Evolutionary conservation across 2,797 vertebrate genomes (phyloP).

Genomic region (Erethizon dorsatum): DNA sequence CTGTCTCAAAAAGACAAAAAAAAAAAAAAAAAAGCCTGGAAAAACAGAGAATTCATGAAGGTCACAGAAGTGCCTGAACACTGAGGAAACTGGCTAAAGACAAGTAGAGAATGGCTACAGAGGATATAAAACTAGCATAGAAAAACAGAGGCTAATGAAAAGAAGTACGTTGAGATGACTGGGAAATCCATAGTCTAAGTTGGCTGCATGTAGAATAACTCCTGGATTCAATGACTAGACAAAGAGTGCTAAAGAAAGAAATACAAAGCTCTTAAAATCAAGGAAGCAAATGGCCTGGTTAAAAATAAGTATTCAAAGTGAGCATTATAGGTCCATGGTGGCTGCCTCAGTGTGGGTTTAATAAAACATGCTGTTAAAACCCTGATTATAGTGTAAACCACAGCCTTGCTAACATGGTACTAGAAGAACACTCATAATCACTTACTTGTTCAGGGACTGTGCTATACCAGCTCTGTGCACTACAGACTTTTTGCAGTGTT

Average conservation of each 20-base stretch:
- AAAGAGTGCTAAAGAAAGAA: conserved; percentile 47
- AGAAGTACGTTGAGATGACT: conserved; percentile 14
- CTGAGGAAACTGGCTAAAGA: neutral
- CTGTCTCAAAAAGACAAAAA: neutral
- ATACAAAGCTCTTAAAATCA: neutral
- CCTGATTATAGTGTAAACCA: neutral
- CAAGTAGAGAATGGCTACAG: neutral
- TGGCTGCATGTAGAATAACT: neutral
- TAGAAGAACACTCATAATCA: neutral
- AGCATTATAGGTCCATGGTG: neutral
- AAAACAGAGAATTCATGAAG: conserved; percentile 37
- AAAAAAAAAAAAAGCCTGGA: neutral
- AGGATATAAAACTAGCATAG: neutral
- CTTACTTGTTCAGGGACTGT: neutral
- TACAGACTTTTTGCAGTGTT: neutral
- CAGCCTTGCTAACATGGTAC: neutral
- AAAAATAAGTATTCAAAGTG: conserved; percentile 13
- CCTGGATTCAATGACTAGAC: neutral
- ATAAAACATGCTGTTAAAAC: conserved; percentile 1
- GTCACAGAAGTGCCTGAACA: neutral
- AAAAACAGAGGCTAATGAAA: neutral
- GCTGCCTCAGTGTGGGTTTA: neutral
- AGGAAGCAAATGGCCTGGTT: neutral
- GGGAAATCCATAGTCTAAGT: conserved; percentile 44
- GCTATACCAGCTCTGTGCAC: neutral